Base-by-base conservation (phyloP, 1,140 invertebrate genomes). In the Formica selysi region DNA sequence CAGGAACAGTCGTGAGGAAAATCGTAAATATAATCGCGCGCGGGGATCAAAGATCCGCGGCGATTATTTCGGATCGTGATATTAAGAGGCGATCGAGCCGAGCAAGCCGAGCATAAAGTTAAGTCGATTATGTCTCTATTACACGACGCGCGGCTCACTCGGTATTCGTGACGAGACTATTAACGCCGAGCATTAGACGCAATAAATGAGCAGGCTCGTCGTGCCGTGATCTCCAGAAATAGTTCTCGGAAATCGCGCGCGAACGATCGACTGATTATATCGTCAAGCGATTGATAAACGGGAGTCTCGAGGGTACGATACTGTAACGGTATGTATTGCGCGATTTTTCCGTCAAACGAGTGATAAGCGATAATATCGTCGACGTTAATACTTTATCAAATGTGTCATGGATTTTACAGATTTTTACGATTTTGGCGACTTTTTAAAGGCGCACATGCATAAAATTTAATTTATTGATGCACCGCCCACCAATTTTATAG, bases 71-170 rank as follows among this genome's bases (percentile, higher is more conserved):
- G 54, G 38, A 83, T 73, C 68, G 79, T 48, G 79, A 62, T 74
- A 73, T 73, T 73, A 62, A 83, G 54, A 36, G 68, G 79, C 54
- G 68, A 83, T 73, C 67, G 67, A 22, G 61, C 81, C 81, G 80
- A 61, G 65, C 70, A 38, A 76, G 73, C 59, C 76, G 67, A 80
- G 78, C 54, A 67, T 74, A 83, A 73, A 61, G 78, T 70, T 80
- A 80, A 80, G 68, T 83, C 51, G 83, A 71, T 86, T 65, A 78
- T 78, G 73, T 85, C 81, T 85, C 81, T 78, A 76, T 85, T 78
- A 76, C 48, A 41, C 36, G 73, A 76, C 80, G 65, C 29, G 70
- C 78, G n/a, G 76, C 32, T n/a, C n/a, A n/a, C n/a, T n/a, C n/a
- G n/a, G n/a, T 62, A 85, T 59, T 78, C 83, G 83, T 78, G 73